A percentile compares a stretch with the other conserved stretches of the same genome.
These are phyloP conservation scores for Magallana nippona DNA, from an alignment of 2,888 invertebrate species.

Conservation along the genomic window DNA sequence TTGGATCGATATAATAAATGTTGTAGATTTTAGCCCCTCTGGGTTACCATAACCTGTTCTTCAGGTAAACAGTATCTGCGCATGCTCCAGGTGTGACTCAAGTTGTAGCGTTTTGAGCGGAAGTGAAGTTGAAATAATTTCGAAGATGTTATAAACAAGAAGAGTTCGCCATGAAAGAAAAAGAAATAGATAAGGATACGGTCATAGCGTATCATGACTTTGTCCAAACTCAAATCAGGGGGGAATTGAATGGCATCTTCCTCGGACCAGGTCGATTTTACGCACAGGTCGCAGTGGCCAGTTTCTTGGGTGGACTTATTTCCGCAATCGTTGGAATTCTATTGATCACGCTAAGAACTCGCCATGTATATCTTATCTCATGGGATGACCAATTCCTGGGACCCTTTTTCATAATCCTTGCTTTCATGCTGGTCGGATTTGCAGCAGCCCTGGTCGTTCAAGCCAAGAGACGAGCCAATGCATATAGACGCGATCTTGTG, in stretches of 20 bases:
- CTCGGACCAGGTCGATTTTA: constrained; percentile 70
- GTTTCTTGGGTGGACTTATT: constrained; percentile 59
- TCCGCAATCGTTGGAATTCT: constrained; percentile 66
- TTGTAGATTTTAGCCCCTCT: not conserved
- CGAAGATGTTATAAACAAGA: constrained; percentile 31
- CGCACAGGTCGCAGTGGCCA: constrained; percentile 55
- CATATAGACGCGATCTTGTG: constrained; percentile 69
- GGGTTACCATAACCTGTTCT: constrained; percentile 5
- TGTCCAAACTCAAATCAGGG: constrained; percentile 69
- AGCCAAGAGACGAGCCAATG: constrained; percentile 67
- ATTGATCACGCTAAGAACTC: constrained; percentile 66
- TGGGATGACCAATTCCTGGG: constrained; percentile 72
- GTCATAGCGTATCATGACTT: constrained; percentile 73
- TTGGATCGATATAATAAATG: too few species aligned
- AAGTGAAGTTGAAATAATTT: constrained; percentile 19
- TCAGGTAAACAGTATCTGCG: constrained; percentile 39
- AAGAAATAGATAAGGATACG: constrained; percentile 71
- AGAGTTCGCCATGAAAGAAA: constrained; percentile 40
- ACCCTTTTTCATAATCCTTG: constrained; percentile 70
- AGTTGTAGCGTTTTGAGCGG: not conserved
- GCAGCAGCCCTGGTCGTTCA: constrained; percentile 63
- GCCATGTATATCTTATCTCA: constrained; percentile 72
- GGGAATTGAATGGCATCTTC: constrained; percentile 67
- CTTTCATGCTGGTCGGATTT: constrained; percentile 62
- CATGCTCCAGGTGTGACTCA: constrained; percentile 46